Evolutionary conservation across 2,888 invertebrate species (phyloP).

Genomic region (Agonopterix alstromeriana): DNA sequence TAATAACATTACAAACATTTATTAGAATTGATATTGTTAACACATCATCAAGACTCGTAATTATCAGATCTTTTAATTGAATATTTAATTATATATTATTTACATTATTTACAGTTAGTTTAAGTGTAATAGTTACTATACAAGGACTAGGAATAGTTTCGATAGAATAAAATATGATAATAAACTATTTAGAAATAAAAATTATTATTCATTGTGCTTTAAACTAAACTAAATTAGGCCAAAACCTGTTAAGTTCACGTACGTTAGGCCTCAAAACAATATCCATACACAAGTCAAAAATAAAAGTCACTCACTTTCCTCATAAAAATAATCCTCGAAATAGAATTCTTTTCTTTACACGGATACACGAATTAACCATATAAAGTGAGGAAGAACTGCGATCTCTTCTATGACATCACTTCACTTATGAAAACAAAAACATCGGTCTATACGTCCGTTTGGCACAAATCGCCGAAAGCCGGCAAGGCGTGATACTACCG

Average conservation of each 20-base stretch:
- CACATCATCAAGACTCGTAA: slow-evolving; percentile 27
- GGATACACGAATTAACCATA: slow-evolving; percentile 17
- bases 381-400: slow-evolving; percentile 54
- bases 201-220: slow-evolving; percentile 17
- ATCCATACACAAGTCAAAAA: not conserved
- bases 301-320: slow-evolving; percentile 15
- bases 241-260: slow-evolving; percentile 9
- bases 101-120: slow-evolving; percentile 52
- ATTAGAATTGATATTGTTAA: slow-evolving; percentile 36
- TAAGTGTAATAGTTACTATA: slow-evolving; percentile 23
- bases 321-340: not conserved
- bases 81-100: slow-evolving; percentile 29
- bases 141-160: slow-evolving; percentile 63
- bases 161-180: slow-evolving; percentile 32
- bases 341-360: slow-evolving; percentile 14
- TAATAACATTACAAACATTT: slow-evolving; percentile 50
- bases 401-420: slow-evolving; percentile 37
- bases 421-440: slow-evolving; percentile 21
- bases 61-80: slow-evolving; percentile 22
- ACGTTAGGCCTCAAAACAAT: slow-evolving; percentile 6
- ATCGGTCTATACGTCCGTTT: slow-evolving; percentile 69
- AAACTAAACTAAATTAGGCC: slow-evolving; percentile 22
- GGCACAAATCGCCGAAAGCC: slow-evolving; percentile 73
- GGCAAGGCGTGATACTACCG: slow-evolving; percentile 75
- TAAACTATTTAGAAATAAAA: slow-evolving; percentile 21